These are phyloP conservation scores for Drosophila nigricruria DNA, from an alignment of 2,888 invertebrate species.

Conservation along the genomic window DNA sequence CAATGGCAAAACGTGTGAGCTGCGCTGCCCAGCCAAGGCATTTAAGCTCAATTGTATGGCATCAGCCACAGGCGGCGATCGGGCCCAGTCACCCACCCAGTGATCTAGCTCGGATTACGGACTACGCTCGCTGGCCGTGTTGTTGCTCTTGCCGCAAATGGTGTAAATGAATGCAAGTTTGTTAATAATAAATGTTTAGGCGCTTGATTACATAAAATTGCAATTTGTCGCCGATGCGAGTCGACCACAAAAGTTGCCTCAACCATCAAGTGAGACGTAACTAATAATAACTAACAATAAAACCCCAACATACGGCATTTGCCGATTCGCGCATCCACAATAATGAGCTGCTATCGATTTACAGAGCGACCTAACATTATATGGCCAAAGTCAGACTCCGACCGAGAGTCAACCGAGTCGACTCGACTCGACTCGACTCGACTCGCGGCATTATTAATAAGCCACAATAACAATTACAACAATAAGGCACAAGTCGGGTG, in stretches of 20 bases:
- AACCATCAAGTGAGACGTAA: constrained; percentile 61
- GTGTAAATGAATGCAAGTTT: constrained; percentile 75
- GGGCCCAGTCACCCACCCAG: constrained; percentile 34
- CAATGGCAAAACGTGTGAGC: constrained; percentile 30
- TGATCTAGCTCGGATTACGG: constrained; percentile 49
- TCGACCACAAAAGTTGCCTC: constrained; percentile 63
- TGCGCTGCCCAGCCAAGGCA: constrained; percentile 69
- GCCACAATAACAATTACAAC: constrained; percentile 78
- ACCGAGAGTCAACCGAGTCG: no score
- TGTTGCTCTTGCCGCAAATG: constrained; percentile 56
- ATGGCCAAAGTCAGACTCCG: constrained; percentile 18
- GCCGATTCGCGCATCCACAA: constrained; percentile 20
- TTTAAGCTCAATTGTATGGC: constrained; percentile 62
- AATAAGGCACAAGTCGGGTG: constrained; percentile 55
- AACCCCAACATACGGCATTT: constrained; percentile 11
- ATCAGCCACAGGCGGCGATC: constrained; percentile 51
- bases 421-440: constrained; percentile 3
- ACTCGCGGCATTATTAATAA: constrained; percentile 67
- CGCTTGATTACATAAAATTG: constrained; percentile 78
- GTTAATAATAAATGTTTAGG: constrained; percentile 80
- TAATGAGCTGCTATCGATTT: constrained; percentile 80
- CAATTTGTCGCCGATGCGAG: constrained; percentile 59
- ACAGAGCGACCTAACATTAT: constrained; percentile 62
- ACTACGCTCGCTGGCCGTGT: constrained; percentile 1
- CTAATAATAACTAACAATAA: constrained; percentile 54